Evolutionary conservation across 2,888 invertebrate species (phyloP).

Genomic region (Sphaeridia pumilis): DNA sequence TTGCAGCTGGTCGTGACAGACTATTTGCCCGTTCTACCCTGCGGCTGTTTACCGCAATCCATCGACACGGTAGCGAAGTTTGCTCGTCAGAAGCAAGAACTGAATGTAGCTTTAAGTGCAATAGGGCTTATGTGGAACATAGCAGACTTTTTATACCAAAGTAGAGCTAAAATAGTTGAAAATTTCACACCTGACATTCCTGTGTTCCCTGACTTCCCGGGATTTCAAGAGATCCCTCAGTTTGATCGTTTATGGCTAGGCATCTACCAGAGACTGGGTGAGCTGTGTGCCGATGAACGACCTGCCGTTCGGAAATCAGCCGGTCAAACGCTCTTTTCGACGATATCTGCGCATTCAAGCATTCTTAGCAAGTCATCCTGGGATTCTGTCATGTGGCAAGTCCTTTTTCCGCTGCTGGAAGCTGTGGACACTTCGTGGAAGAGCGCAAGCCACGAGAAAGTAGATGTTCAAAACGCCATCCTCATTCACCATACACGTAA

Average conservation of each 20-base stretch:
- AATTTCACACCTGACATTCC: constrained; percentile 59
- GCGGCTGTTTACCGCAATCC: constrained; percentile 77
- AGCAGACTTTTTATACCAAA: constrained; percentile 93
- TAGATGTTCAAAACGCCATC: constrained; percentile 84
- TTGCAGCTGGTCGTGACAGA: constrained; percentile 90
- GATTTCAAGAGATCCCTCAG: constrained; percentile 69
- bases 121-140: constrained; percentile 99
- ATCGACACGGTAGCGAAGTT: constrained; percentile 90
- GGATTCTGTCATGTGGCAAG: constrained; percentile 90
- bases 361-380: constrained; percentile 78
- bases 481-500: constrained; percentile 96
- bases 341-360: constrained; percentile 88
- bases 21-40: constrained; percentile 82
- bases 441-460: constrained; percentile 51
- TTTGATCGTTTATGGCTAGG: constrained; percentile 96
- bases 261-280: constrained; percentile 72
- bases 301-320: constrained; percentile 96
- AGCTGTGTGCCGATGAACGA: constrained; percentile 84
- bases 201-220: constrained; percentile 73
- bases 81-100: constrained; percentile 88
- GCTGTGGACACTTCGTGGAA: constrained; percentile 59
- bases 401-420: constrained; percentile 85
- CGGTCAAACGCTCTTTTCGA: constrained; percentile 93
- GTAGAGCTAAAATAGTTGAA: constrained; percentile 68
- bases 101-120: constrained; percentile 93